Evolutionary conservation across 1,140 invertebrate genomes (phyloP).

Genomic region (Sitobion miscanthi): DNA sequence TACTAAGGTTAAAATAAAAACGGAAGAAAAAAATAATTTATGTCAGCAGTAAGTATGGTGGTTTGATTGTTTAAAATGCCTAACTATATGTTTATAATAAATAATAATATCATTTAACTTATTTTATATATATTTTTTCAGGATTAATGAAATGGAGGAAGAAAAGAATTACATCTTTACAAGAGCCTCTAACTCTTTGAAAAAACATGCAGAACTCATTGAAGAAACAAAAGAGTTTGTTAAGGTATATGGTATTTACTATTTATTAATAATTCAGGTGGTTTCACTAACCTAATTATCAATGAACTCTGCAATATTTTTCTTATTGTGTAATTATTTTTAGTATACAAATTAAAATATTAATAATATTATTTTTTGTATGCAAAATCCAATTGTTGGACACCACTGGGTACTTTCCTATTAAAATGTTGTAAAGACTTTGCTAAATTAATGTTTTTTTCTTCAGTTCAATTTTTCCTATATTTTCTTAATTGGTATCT

Average conservation of each 20-base stretch:
- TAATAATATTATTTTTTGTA: no score
- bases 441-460: no score
- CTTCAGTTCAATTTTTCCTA: no score
- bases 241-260: background rate
- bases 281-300: background rate
- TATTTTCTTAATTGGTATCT: no score
- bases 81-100: background rate
- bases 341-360: no score
- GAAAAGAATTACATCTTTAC: conserved; percentile 10
- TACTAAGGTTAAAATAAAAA: background rate
- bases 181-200: background rate
- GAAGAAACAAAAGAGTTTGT: background rate
- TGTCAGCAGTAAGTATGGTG: background rate
- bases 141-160: conserved; percentile 36
- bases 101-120: background rate
- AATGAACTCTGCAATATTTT: background rate
- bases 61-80: background rate
- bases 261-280: background rate
- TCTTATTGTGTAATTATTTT: no score
- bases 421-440: no score
- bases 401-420: no score
- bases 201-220: background rate
- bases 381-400: no score
- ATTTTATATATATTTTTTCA: background rate
- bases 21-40: conserved; percentile 37